Conservation (phyloP, 2,113 vertebrate genomes). For the Caranx ignobilis region DNA sequence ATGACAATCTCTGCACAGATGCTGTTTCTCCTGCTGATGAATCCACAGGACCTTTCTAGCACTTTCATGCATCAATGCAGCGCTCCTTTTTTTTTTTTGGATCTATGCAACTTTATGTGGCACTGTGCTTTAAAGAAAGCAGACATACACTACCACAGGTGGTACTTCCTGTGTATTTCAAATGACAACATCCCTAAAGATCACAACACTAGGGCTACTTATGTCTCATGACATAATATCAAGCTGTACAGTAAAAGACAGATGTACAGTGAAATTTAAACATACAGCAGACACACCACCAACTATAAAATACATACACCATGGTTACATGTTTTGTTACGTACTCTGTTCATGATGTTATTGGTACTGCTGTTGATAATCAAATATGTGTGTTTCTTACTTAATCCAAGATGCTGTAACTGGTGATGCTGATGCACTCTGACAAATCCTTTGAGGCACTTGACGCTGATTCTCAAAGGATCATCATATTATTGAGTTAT, state of each 20-base stretch:
- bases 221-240: neutral
- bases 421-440: slow-evolving; percentile 13
- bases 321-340: neutral
- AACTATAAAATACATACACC: neutral
- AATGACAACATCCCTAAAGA: slow-evolving; percentile 14
- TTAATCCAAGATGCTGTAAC: slow-evolving; percentile 72
- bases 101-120: slow-evolving; percentile 50
- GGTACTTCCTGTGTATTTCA: slow-evolving; percentile 9
- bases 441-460: slow-evolving; percentile 1
- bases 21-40: slow-evolving; percentile 49
- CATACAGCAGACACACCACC: neutral
- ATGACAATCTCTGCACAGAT: slow-evolving; percentile 34
- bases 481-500: neutral
- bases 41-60: slow-evolving; percentile 10
- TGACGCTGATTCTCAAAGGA: neutral
- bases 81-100: slow-evolving; percentile 5
- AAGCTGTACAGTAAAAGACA: neutral
- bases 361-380: slow-evolving; percentile 28
- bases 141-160: neutral
- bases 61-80: slow-evolving; percentile 34
- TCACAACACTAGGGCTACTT: neutral
- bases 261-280: slow-evolving; percentile 16
- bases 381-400: neutral
- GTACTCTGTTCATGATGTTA: neutral
- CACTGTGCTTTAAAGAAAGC: slow-evolving; percentile 44